phyloP scores from a whole-genome alignment of 2,113 vertebrate genomes.

The Australoheros scitulus region DNA sequence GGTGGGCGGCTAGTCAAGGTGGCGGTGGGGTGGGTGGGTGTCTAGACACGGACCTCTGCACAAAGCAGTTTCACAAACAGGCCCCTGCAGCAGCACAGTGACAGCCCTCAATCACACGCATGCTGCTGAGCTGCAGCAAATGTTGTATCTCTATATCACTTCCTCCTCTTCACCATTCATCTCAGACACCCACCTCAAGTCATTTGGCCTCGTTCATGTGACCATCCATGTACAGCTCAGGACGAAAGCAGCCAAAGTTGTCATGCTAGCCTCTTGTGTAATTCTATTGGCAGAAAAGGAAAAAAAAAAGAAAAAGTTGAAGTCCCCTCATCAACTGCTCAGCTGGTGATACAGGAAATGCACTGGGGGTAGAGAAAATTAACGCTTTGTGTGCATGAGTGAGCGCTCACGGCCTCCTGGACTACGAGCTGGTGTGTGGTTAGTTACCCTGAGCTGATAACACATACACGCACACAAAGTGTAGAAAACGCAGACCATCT shows the following conservation, averaged over 20 bases:
- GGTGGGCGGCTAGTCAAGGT: not conserved
- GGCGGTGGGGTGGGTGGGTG: conserved; percentile 16
- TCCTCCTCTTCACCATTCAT: conserved; percentile 49
- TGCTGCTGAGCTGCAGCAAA: conserved; percentile 3
- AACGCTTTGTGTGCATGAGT: not conserved
- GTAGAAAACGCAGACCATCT: not conserved
- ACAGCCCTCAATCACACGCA: conserved; percentile 19
- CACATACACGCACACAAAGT: not conserved
- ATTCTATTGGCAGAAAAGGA: not conserved
- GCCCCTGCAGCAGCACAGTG: conserved; percentile 11
- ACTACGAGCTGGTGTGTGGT: not conserved
- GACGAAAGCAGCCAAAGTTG: conserved; percentile 25
- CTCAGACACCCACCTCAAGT: conserved; percentile 17
- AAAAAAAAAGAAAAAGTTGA: not conserved
- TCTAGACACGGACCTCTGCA: conserved; percentile 63
- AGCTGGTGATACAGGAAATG: conserved; percentile 53
- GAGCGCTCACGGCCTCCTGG: not conserved
- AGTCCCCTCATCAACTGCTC: not conserved
- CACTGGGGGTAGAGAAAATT: conserved; percentile 1
- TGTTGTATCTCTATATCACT: conserved; percentile 49
- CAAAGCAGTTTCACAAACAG: conserved; percentile 45
- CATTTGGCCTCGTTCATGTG: conserved; percentile 24
- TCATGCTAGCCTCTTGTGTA: not conserved
- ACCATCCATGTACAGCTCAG: not conserved
- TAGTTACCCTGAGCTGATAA: conserved; percentile 1